Conservation (phyloP, 1,140 invertebrate species). For the Lycorma delicatula region DNA sequence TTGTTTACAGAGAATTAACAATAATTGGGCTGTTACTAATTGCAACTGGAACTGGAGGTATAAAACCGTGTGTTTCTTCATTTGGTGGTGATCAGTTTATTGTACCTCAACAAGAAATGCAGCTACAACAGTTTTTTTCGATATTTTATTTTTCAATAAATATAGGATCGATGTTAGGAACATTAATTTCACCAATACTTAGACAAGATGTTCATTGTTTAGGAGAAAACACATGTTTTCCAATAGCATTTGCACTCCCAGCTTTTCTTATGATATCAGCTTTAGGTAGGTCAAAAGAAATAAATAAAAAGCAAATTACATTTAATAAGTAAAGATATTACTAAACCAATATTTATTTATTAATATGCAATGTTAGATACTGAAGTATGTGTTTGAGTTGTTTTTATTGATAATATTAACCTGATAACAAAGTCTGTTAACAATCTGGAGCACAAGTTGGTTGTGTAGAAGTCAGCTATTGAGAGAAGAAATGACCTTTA, state of each 20-base stretch:
- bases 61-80: conserved; percentile 94
- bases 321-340: not conserved
- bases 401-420: too few species aligned
- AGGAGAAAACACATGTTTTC: conserved; percentile 70
- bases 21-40: conserved; percentile 72
- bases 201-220: conserved; percentile 77
- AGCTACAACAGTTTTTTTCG: conserved; percentile 81
- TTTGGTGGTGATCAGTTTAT: conserved; percentile 97
- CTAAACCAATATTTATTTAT: too few species aligned
- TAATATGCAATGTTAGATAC: too few species aligned
- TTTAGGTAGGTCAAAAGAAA: conserved; percentile 46
- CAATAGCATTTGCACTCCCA: conserved; percentile 85
- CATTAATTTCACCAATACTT: conserved; percentile 79
- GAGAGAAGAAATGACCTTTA: too few species aligned
- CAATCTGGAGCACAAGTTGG: too few species aligned
- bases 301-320: not conserved
- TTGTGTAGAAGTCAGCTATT: too few species aligned
- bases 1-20: conserved; percentile 49
- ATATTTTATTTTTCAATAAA: conserved; percentile 94
- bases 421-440: too few species aligned
- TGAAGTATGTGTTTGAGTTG: too few species aligned
- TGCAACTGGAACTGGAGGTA: conserved; percentile 89
- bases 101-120: conserved; percentile 62
- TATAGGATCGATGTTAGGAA: conserved; percentile 81
- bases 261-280: conserved; percentile 79